Percentiles rank a stretch among this genome's conserved stretches.
phyloP scores from a whole-genome alignment of 1,140 invertebrate genomes.

The Adelges cooleyi region DNA sequence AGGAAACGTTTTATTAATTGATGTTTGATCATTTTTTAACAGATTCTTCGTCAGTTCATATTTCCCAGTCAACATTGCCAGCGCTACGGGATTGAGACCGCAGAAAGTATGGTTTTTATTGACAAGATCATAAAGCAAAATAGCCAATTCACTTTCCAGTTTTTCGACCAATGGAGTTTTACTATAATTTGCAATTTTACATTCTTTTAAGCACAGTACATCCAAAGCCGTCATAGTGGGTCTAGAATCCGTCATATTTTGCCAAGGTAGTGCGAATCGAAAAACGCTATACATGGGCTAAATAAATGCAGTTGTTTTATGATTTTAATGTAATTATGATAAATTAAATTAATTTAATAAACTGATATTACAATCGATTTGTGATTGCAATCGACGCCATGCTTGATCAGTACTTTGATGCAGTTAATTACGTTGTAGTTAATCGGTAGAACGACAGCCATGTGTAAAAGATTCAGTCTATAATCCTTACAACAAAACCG shows the following conservation, averaged over 20 bases:
- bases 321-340: too few relatives aligned
- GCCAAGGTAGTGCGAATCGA: neutral
- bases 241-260: neutral
- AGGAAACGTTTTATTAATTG: neutral
- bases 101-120: slow-evolving; percentile 6
- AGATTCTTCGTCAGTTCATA: neutral
- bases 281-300: neutral
- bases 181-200: neutral
- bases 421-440: neutral
- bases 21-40: neutral
- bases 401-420: neutral
- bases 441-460: neutral
- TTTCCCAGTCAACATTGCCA: slow-evolving; percentile 14
- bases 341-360: neutral
- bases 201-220: slow-evolving; percentile 5
- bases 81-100: neutral
- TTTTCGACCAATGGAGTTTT: neutral
- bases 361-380: neutral
- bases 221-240: slow-evolving; percentile 3
- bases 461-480: slow-evolving; percentile 17
- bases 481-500: neutral
- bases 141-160: neutral
- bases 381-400: neutral
- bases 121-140: neutral
- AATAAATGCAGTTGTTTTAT: too few relatives aligned